Evolutionary conservation across 2,888 invertebrate species (phyloP).

Genomic region (Calliphora vomitoria): DNA sequence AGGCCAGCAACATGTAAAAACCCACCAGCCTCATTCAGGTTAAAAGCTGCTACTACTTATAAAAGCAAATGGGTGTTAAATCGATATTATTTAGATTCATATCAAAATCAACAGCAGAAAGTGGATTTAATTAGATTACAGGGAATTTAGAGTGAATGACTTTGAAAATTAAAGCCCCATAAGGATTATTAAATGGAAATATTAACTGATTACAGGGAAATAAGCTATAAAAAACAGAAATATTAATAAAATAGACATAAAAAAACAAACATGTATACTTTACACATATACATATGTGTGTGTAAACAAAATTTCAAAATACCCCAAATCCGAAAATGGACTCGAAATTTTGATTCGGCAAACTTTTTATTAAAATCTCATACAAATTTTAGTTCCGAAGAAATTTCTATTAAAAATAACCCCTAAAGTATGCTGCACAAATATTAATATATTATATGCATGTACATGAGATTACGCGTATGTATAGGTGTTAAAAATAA

Average conservation of each 20-base stretch:
- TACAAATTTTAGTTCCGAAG: too few relatives aligned
- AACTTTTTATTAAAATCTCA: too few relatives aligned
- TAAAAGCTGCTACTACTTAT: slow-evolving; percentile 30
- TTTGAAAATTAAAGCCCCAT: not conserved
- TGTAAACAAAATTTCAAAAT: too few relatives aligned
- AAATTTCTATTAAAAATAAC: too few relatives aligned
- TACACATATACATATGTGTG: too few relatives aligned
- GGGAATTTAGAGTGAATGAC: slow-evolving; percentile 1
- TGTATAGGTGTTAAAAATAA: too few relatives aligned
- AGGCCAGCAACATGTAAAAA: slow-evolving; percentile 34
- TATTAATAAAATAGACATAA: not conserved
- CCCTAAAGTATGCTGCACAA: too few relatives aligned
- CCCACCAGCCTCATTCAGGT: slow-evolving; percentile 1
- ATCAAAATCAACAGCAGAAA: slow-evolving; percentile 36
- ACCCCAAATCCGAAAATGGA: too few relatives aligned
- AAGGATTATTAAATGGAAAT: slow-evolving; percentile 1
- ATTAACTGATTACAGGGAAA: not conserved
- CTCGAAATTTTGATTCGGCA: too few relatives aligned
- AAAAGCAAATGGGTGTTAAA: slow-evolving; percentile 47
- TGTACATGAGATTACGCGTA: too few relatives aligned
- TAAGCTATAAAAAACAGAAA: not conserved
- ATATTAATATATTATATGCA: too few relatives aligned
- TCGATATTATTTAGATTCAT: slow-evolving; percentile 56
- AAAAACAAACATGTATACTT: not conserved
- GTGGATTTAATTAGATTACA: slow-evolving; percentile 36